Base-by-base conservation (phyloP, 2,797 vertebrate species). In the Miichthys miiuy region DNA sequence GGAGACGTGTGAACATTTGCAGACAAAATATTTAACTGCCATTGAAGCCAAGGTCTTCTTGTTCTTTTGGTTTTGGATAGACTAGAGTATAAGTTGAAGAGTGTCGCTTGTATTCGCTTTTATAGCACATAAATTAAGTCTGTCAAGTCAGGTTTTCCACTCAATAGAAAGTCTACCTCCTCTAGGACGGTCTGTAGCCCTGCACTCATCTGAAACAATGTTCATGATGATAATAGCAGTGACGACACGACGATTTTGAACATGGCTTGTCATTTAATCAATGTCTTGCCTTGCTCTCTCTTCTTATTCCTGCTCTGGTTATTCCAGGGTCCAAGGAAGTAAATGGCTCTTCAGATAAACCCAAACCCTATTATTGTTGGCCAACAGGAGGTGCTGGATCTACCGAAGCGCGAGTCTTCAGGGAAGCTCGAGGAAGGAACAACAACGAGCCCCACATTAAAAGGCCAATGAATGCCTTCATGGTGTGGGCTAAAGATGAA, bases 401-500 rank as follows among this genome's bases (percentile, higher is more conserved):
- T 88, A 95, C 97, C 50, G 98, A 99, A 94, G 98, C 98, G 0
- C 95, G 98, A 74, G 98, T 99, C 87, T 99, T 98, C 96, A 96
- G 98, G 95, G 98, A 99, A 90, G 92, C 98, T 27, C 93, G 98
- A 68, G 98, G 98, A 86, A 95, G 98, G 57, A 98, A 97, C 95
- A 99, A 89, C 94, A 99, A 96, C 6, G 98, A 99, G 92, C 98
- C 98, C 10, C 98, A 99, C 95, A 99, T 99, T 95, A 99, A 99
- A 89, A 94, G 98, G 93, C 98, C 98, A 86, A 99, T 99, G 98
- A 99, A 99, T 58, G 98, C 98, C 42, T 99, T 99, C 96, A 99
- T 99, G 98, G 98, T 99, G 89, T 99, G 98, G 98, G 98, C 98
- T 48, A 99, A 99, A 91, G 98, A 99, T 4, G 98, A 99, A 91